A percentile compares a stretch with the other conserved stretches of the same genome.
Evolutionary conservation across 2,888 invertebrate species (phyloP).

Genomic region (Nephrotoma flavescens): DNA sequence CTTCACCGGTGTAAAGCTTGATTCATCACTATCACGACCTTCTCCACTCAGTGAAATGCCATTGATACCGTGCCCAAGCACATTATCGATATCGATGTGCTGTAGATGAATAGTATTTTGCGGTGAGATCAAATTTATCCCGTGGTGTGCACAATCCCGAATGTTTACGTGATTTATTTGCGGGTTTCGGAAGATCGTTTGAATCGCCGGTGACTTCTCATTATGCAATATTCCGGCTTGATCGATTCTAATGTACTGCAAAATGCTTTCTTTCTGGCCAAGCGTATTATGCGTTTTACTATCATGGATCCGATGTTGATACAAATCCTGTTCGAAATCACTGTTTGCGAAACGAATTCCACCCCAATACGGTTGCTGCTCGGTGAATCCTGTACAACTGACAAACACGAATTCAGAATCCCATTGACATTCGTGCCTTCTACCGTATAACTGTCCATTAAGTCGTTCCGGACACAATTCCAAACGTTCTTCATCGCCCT

Average conservation of each 20-base stretch:
- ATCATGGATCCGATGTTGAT: constrained; percentile 69
- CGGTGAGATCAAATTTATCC: constrained; percentile 82
- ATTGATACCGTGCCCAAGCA: constrained; percentile 80
- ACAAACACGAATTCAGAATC: constrained; percentile 86
- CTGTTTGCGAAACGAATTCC: constrained; percentile 85
- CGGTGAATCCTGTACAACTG: constrained; percentile 57
- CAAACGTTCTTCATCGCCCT: constrained; percentile 57
- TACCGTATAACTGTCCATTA: constrained; percentile 79
- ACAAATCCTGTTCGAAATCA: constrained; percentile 75
- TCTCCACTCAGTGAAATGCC: constrained; percentile 86
- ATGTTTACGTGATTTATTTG: constrained; percentile 67
- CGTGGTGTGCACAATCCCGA: constrained; percentile 74
- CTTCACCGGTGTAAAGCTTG: constrained; percentile 76
- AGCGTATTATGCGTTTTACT: constrained; percentile 59
- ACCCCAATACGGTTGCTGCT: constrained; percentile 70
- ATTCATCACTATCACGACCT: constrained; percentile 71
- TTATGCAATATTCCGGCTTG: constrained; percentile 94
- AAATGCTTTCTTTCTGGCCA: constrained; percentile 54
- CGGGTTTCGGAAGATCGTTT: constrained; percentile 80
- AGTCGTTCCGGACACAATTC: constrained; percentile 77
- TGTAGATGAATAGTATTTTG: constrained; percentile 64
- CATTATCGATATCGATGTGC: constrained; percentile 59
- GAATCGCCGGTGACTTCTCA: constrained; percentile 85
- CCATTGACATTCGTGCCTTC: constrained; percentile 75
- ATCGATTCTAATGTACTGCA: constrained; percentile 67